Conservation (phyloP, 2,113 vertebrate genomes). For the Cinclus mexicanus region DNA sequence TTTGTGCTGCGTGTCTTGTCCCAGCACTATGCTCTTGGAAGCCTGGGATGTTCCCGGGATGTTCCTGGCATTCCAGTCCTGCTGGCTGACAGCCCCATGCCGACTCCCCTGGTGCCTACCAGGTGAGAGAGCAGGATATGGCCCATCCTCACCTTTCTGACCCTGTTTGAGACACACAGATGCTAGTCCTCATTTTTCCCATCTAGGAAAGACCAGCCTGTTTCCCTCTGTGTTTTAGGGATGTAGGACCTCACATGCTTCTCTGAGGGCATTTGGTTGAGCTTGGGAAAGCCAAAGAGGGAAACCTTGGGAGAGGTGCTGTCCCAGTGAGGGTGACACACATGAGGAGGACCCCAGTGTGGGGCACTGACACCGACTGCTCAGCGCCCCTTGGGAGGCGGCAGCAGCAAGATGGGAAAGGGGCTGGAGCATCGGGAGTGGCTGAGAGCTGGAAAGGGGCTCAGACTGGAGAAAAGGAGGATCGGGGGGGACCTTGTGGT, state of each 20-base stretch:
- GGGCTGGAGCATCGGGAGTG: rapidly evolving
- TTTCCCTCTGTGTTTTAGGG: neutral
- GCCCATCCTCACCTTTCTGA: neutral
- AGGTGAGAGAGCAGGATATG: neutral
- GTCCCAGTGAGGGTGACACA: neutral
- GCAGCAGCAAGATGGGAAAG: neutral
- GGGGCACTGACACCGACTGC: neutral
- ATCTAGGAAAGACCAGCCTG: neutral
- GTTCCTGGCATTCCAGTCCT: neutral
- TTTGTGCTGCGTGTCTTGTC: neutral
- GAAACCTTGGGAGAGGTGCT: neutral
- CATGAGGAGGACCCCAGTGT: neutral
- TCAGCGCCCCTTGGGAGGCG: neutral
- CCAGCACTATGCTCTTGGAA: neutral
- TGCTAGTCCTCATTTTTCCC: neutral
- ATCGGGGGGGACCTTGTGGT: neutral
- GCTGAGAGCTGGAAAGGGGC: neutral
- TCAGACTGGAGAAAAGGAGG: neutral
- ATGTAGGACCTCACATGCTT: neutral
- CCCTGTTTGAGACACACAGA: neutral
- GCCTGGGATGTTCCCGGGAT: neutral
- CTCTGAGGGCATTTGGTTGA: neutral
- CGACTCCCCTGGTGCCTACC: neutral
- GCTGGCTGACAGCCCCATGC: neutral
- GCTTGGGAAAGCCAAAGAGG: neutral